Evolutionary conservation across 1,140 invertebrate species (phyloP), one percentile per base, ranked within the genome.

Genomic region (Amyelois transitella): DNA sequence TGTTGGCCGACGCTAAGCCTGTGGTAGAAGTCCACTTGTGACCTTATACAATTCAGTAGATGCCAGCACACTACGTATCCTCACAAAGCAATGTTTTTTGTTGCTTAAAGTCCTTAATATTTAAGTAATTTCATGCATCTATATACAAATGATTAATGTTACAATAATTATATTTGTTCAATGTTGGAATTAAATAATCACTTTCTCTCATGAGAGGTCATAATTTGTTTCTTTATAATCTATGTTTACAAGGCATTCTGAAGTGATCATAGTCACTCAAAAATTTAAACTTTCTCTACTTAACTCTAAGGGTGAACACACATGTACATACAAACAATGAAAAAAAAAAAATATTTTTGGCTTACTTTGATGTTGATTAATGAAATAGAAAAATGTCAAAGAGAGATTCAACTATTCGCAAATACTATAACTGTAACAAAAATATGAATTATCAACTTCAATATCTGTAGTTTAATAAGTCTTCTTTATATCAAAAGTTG

Each of bases 251-350:
- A 68, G 70, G 66, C 66, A 59, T 69, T 60, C 56, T 43, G 18
- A 53, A 66, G 51, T 62, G 55, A 68, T 38, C 8, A 43, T 38
- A 58, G 53, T 59, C 66, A 68, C 69, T 47, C 53, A 61, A 61
- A 62, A 67, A 60, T 75, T 75, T 74, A 25, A 74, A 66, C 62
- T 66, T 71, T 62, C 47, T 54, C 75, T 78, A 84, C 76, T 81
- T 86, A 86, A 68, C 59, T 71, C 73, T 75, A 73, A 70, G 56
- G 58, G 72, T 86, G 77, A 84, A 86, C 81, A 84, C 79, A 84
- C 81, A 74, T 81, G 73, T 74, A 77, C 71, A 74, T 57, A 66
- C 60, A 69, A 48, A 64, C 55, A 69, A 59, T 68, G 55, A 69
- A 69, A 77, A 75, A n/a, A n/a, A n/a, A n/a, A 68, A 66, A 64